Conservation (phyloP, 2,888 invertebrate genomes). For the Drosophila greeni region DNA sequence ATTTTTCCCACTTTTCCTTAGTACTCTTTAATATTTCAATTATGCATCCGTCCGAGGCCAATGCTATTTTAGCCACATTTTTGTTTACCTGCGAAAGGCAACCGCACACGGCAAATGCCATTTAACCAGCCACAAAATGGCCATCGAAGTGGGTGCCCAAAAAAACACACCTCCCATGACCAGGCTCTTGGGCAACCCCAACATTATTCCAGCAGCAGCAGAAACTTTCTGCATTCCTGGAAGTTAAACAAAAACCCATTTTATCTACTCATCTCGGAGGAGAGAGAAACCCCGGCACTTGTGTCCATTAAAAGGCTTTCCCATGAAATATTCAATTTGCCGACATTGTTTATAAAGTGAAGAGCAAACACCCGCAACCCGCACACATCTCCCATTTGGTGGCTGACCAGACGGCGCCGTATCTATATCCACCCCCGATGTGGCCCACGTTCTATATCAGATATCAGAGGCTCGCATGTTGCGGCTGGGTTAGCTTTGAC, state of each 20-base stretch:
- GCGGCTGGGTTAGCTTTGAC: conserved; percentile 42
- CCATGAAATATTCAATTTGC: conserved; percentile 44
- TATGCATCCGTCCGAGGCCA: neutral
- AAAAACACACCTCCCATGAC: neutral
- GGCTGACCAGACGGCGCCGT: conserved; percentile 40
- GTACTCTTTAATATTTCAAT: conserved; percentile 3
- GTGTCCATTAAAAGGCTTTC: conserved; percentile 41
- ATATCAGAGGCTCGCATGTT: conserved; percentile 47
- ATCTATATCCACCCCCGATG: conserved; percentile 9
- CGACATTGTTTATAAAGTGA: conserved; percentile 43
- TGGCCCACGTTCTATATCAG: conserved; percentile 22
- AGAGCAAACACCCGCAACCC: conserved; percentile 20
- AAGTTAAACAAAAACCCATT: conserved; percentile 31
- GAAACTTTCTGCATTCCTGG: conserved; percentile 29
- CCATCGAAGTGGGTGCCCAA: neutral
- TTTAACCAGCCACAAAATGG: neutral
- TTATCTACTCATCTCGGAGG: conserved; percentile 19
- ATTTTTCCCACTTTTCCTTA: neutral
- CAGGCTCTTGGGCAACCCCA: no score
- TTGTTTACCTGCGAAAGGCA: neutral
- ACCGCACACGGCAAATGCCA: conserved; percentile 5
- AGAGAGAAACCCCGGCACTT: conserved; percentile 14
- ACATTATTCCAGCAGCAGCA: no score
- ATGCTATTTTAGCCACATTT: conserved; percentile 5
- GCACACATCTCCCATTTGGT: conserved; percentile 1